phyloP scores from a whole-genome alignment of 2,797 vertebrate species.

The Sebastiscus tertius region DNA sequence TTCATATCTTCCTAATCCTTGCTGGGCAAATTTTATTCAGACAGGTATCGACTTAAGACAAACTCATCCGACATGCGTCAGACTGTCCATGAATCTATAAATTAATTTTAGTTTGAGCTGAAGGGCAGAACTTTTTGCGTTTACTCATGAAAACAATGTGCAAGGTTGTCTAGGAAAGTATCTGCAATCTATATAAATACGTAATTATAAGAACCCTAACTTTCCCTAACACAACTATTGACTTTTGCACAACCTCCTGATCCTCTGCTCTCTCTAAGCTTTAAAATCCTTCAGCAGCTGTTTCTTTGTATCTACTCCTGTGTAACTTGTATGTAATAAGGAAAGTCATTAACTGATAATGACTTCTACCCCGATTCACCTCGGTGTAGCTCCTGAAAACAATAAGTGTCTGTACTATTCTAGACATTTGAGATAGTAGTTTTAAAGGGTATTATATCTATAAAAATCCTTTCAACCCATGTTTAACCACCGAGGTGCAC shows the following conservation, averaged over 20 bases:
- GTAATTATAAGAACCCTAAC: not conserved
- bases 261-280: not conserved
- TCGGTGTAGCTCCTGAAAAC: not conserved
- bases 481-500: not conserved
- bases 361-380: not conserved
- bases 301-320: slow-evolving; percentile 1
- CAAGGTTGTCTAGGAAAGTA: not conserved
- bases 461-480: not conserved
- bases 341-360: slow-evolving; percentile 5
- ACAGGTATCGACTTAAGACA: not conserved
- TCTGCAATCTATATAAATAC: not conserved
- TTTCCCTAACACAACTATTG: not conserved
- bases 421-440: not conserved
- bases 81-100: not conserved
- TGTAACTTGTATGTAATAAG: not conserved
- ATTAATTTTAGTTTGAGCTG: not conserved
- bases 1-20: not conserved
- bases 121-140: not conserved
- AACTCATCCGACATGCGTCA: not conserved
- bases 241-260: not conserved
- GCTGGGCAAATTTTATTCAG: slow-evolving; percentile 6
- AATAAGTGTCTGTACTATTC: not conserved
- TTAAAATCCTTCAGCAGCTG: not conserved
- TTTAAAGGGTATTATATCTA: not conserved
- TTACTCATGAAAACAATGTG: not conserved